Base-by-base conservation (phyloP, 2,888 invertebrate species). In the Chaetogeoica ovagalla region DNA sequence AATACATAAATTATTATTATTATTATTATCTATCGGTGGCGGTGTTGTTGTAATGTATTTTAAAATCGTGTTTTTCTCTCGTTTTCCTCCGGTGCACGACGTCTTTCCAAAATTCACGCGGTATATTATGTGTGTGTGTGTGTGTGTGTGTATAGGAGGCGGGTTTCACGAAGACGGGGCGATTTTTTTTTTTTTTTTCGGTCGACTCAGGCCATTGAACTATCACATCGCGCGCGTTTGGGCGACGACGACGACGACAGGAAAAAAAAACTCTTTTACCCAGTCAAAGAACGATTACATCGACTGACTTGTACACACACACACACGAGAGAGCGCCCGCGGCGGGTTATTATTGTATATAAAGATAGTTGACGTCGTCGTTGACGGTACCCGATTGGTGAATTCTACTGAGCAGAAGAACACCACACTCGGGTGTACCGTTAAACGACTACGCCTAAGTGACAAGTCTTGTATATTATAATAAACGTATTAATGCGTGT, bases 381-480 rank as follows among this genome's bases (percentile, higher is more conserved):
- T 2, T 21, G 57, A 11, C 59, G 66, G 75, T 63, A 57, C 17
- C 63, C 65, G 75, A 75, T 75, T 59, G 57, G 75, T 59, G 21
- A 55, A 11, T 48, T 48, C 15, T 57, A n/a, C 30, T 73, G 13
- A 43, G 43, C 15, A 48, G 11, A 48, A 48, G 55, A 60, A 73
- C 62, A 48, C 48, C 62, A 48, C 48, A 11, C 30, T 43, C 23
- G 63, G 30, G 74, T 55, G 23, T 66, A 75, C 75, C 66, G 75
- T 75, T 75, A 75, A 66, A 66, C 39, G 48, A 52, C 65, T 63
- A 75, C 57, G 75, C 65, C 65, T 57, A 55, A 19, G 19, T 55
- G 19, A 19, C 19, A 55, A 19, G 11, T 59, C 11, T 60, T 9
- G n/a, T 59, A 30, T 59, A 59, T 59, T 59, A 21, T 15, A 9